Conservation (phyloP, 1,140 invertebrate genomes). For the Cotesia vestalis region DNA sequence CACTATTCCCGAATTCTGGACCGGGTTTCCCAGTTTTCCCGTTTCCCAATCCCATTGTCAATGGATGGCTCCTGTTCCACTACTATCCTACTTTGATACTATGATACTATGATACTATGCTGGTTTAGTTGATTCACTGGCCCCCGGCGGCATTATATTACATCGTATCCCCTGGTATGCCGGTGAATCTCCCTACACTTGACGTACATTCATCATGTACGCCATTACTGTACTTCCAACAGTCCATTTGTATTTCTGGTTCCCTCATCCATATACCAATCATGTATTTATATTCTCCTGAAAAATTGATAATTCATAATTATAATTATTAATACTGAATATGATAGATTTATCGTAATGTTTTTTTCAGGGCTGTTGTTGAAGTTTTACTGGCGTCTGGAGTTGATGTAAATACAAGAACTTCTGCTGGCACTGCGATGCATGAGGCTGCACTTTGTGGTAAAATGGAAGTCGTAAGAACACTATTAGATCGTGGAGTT, state of each 20-base stretch:
- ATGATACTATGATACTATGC: too few relatives aligned
- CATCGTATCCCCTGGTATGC: not conserved
- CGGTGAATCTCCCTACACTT: conserved; percentile 12
- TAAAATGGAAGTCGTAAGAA: conserved; percentile 88
- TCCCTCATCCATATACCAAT: too few relatives aligned
- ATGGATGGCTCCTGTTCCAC: conserved; percentile 53
- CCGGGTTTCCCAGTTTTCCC: conserved; percentile 1
- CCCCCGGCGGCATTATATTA: conserved; percentile 33
- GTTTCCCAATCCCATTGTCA: conserved; percentile 50
- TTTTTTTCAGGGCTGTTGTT: conserved; percentile 79
- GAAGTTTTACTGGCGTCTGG: conserved; percentile 83
- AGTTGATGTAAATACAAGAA: conserved; percentile 88
- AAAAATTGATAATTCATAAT: too few relatives aligned
- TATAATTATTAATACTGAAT: too few relatives aligned
- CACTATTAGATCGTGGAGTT: conserved; percentile 83
- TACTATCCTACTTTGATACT: conserved; percentile 1
- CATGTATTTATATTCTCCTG: too few relatives aligned
- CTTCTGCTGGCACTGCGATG: conserved; percentile 88
- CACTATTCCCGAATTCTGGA: too few relatives aligned
- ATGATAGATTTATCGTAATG: conserved; percentile 3
- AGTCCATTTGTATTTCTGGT: not conserved
- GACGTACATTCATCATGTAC: conserved; percentile 25
- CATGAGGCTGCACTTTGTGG: conserved; percentile 95
- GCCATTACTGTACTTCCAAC: too few relatives aligned
- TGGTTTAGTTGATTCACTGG: conserved; percentile 39